phyloP scores from a whole-genome alignment of 2,113 vertebrate genomes.

The Myocastor coypus region DNA sequence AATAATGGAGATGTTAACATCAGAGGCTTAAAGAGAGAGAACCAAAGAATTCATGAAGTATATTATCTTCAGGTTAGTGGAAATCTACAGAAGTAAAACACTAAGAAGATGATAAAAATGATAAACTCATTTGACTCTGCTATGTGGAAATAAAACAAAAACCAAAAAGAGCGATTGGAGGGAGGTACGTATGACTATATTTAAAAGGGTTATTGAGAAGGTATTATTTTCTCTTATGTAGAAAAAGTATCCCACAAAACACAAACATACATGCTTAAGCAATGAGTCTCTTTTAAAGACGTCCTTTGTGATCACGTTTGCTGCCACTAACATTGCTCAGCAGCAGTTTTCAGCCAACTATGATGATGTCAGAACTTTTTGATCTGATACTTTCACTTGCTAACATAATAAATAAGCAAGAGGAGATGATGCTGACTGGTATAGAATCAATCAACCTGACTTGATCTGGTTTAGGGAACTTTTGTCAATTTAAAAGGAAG shows the following conservation, averaged over 20 bases:
- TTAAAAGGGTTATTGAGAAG: background rate
- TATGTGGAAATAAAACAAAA: background rate
- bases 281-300: background rate
- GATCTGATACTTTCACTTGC: conserved; percentile 3
- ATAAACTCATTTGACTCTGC: background rate
- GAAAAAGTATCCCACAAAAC: background rate
- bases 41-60: background rate
- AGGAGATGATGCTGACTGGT: background rate
- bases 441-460: background rate
- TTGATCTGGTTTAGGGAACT: background rate
- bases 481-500: background rate
- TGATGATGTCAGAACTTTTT: conserved; percentile 10
- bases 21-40: background rate
- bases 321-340: background rate
- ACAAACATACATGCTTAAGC: background rate
- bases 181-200: background rate
- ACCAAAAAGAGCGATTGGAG: background rate
- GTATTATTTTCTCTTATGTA: background rate
- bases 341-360: background rate
- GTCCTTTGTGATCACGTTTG: background rate
- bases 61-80: background rate
- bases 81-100: background rate
- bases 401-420: background rate
- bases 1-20: background rate
- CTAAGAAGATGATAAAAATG: background rate